phyloP scores from a whole-genome alignment of 2,888 invertebrate genomes.

The Malacosoma neustria region DNA sequence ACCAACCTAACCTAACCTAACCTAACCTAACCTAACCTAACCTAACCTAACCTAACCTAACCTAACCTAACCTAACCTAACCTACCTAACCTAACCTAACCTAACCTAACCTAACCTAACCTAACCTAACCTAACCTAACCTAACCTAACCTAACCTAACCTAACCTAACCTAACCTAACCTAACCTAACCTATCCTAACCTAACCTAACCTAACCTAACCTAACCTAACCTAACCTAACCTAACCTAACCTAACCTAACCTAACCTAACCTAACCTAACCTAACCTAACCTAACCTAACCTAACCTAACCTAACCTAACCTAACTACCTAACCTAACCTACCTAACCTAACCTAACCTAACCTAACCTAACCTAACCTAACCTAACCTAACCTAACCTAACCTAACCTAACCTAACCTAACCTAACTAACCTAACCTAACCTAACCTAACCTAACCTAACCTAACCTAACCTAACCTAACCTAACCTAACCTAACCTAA shows the following conservation, averaged over 20 bases:
- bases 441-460: conserved; percentile 11
- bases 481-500: conserved; percentile 11
- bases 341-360: conserved; percentile 12
- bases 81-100: conserved; percentile 10
- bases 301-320: conserved; percentile 8
- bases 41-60: conserved; percentile 10
- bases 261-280: conserved; percentile 9
- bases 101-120: conserved; percentile 7
- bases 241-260: not conserved
- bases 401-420: conserved; percentile 13
- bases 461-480: conserved; percentile 12
- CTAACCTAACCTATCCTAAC: conserved; percentile 11
- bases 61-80: conserved; percentile 2
- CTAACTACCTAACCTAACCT: conserved; percentile 12
- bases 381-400: conserved; percentile 14
- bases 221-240: conserved; percentile 5
- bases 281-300: conserved; percentile 10
- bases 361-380: conserved; percentile 14
- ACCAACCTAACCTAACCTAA: conserved; percentile 6
- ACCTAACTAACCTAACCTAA: conserved; percentile 11
- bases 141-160: conserved; percentile 7
- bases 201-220: conserved; percentile 13
- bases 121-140: too few species aligned
- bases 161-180: not conserved
- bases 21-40: conserved; percentile 6